Conservation (phyloP, 2,113 vertebrate species). For the Onychostruthus taczanowskii region DNA sequence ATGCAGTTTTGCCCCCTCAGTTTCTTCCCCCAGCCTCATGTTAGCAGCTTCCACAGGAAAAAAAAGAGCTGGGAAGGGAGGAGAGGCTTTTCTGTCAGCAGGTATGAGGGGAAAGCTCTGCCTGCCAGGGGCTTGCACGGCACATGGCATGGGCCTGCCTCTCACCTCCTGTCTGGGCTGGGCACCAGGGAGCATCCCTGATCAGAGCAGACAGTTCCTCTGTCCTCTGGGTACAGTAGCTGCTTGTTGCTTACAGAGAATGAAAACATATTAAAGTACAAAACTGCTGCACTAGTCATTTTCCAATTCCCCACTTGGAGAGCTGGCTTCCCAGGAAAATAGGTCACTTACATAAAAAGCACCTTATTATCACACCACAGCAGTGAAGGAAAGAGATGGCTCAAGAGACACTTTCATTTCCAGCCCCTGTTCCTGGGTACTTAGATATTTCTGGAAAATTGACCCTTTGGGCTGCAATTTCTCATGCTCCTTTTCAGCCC, state of each 20-base stretch:
- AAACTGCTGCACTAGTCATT: constrained; percentile 69
- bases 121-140: neutral
- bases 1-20: neutral
- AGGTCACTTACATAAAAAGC: constrained; percentile 75
- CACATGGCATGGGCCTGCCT: neutral
- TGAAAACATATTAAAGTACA: constrained; percentile 65
- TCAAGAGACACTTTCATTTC: constrained; percentile 49
- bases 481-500: constrained; percentile 4
- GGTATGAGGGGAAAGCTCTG: neutral
- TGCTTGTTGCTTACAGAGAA: constrained; percentile 59
- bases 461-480: constrained; percentile 69
- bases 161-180: neutral
- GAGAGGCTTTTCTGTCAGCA: neutral
- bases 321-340: constrained; percentile 70
- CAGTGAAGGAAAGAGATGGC: constrained; percentile 37
- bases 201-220: constrained; percentile 47
- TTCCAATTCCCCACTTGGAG: constrained; percentile 63
- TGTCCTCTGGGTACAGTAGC: constrained; percentile 51
- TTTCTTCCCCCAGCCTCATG: accelerated
- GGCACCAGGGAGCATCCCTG: constrained; percentile 35
- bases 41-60: neutral
- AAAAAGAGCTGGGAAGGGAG: neutral
- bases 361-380: constrained; percentile 66
- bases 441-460: constrained; percentile 64
- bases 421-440: constrained; percentile 22